phyloP scores from a whole-genome alignment of 2,113 vertebrate genomes.

The Datnioides undecimradiatus region DNA sequence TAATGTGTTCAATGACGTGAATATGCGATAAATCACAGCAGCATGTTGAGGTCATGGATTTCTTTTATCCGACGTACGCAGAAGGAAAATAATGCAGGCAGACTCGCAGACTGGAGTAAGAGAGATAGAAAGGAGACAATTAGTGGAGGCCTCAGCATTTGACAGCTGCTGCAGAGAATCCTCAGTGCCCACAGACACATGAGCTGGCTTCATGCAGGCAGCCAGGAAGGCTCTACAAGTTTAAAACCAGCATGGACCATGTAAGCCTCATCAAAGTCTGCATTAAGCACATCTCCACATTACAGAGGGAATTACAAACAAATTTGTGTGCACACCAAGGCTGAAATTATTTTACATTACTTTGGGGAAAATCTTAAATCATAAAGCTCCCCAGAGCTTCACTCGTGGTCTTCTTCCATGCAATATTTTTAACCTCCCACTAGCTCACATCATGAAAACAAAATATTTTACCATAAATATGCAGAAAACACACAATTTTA shows the following conservation, averaged over 20 bases:
- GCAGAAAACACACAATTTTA: no score
- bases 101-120: background rate
- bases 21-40: background rate
- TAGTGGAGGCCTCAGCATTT: constrained; percentile 21
- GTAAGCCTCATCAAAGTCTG: background rate
- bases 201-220: constrained; percentile 28
- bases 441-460: no score
- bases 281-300: background rate
- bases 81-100: background rate
- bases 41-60: background rate
- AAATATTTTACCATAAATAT: no score
- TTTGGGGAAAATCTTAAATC: no score
- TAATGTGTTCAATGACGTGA: background rate
- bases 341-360: background rate
- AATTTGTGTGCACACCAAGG: background rate
- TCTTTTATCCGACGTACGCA: constrained; percentile 4
- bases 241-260: constrained; percentile 4
- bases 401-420: no score
- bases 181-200: constrained; percentile 12
- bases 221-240: constrained; percentile 6
- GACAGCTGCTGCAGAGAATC: constrained; percentile 38
- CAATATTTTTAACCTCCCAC: no score
- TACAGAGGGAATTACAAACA: background rate
- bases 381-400: no score
- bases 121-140: constrained; percentile 22